A percentile compares a stretch with the other conserved stretches of the same genome.
Evolutionary conservation across 1,140 invertebrate genomes (phyloP).

Genomic region (Anoplophora glabripennis): DNA sequence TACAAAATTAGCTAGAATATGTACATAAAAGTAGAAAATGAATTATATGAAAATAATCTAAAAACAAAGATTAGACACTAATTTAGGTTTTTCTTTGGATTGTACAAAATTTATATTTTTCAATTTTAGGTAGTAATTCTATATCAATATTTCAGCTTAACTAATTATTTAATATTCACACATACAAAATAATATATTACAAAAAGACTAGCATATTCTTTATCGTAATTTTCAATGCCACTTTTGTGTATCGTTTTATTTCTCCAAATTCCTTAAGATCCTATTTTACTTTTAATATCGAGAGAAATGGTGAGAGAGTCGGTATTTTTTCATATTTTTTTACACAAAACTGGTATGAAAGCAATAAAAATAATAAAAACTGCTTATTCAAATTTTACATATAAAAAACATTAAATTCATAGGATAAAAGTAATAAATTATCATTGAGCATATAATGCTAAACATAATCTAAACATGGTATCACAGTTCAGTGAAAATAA

Average conservation of each 20-base stretch:
- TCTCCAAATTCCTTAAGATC: not conserved
- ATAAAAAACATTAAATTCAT: constrained; percentile 6
- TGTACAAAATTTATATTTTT: constrained; percentile 44
- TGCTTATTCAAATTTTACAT: not conserved
- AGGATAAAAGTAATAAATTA: constrained; percentile 24
- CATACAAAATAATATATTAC: constrained; percentile 35
- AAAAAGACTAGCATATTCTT: constrained; percentile 42
- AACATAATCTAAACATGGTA: constrained; percentile 34
- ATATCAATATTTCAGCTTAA: constrained; percentile 29
- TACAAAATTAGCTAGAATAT: constrained; percentile 11
- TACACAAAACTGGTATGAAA: constrained; percentile 9
- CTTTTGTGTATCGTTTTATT: constrained; percentile 15
- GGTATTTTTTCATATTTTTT: too few relatives aligned
- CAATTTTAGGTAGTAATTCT: constrained; percentile 26
- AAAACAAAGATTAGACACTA: constrained; percentile 7
- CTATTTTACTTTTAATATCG: not conserved
- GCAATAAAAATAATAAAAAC: constrained; percentile 15
- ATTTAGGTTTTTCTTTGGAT: constrained; percentile 42
- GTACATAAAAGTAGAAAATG: constrained; percentile 6
- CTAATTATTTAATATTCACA: constrained; percentile 26
- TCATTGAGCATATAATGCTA: constrained; percentile 34
- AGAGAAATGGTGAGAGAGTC: too few relatives aligned
- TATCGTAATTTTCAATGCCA: constrained; percentile 12
- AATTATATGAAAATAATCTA: not conserved
- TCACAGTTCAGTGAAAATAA: constrained; percentile 40